These are phyloP conservation scores for Agelaius tricolor DNA, from an alignment of 2,113 vertebrate genomes.

Conservation along the genomic window DNA sequence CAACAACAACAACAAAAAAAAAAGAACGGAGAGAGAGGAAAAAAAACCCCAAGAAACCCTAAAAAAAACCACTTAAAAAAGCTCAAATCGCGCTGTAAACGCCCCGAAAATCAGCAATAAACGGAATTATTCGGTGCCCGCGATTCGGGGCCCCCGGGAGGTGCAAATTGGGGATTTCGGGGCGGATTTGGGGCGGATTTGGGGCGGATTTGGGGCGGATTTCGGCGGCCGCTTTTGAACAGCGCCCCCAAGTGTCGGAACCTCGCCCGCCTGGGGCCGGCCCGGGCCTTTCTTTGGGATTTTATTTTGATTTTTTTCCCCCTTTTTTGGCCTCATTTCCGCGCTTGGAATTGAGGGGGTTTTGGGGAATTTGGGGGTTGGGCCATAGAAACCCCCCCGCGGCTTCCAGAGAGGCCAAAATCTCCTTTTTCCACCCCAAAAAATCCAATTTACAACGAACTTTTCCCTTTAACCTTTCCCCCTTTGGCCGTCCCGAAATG, in stretches of 20 bases:
- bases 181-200: too few relatives aligned
- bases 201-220: not conserved
- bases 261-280: slow-evolving; percentile 48
- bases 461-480: too few relatives aligned
- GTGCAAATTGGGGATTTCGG: too few relatives aligned
- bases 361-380: not conserved
- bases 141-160: too few relatives aligned
- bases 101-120: not conserved
- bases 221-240: slow-evolving; percentile 73
- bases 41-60: too few relatives aligned
- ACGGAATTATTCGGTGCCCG: not conserved
- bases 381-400: rapidly evolving
- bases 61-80: too few relatives aligned
- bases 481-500: not conserved
- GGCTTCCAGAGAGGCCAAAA: rapidly evolving
- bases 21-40: too few relatives aligned
- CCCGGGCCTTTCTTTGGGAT: too few relatives aligned
- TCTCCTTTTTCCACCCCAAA: not conserved
- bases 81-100: too few relatives aligned
- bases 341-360: not conserved
- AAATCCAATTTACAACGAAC: not conserved
- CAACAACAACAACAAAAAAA: too few relatives aligned
- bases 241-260: slow-evolving; percentile 81
- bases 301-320: too few relatives aligned
- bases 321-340: too few relatives aligned